Evolutionary conservation across 2,113 vertebrate species (phyloP).

Genomic region (Poeciliopsis turrubarensis): DNA sequence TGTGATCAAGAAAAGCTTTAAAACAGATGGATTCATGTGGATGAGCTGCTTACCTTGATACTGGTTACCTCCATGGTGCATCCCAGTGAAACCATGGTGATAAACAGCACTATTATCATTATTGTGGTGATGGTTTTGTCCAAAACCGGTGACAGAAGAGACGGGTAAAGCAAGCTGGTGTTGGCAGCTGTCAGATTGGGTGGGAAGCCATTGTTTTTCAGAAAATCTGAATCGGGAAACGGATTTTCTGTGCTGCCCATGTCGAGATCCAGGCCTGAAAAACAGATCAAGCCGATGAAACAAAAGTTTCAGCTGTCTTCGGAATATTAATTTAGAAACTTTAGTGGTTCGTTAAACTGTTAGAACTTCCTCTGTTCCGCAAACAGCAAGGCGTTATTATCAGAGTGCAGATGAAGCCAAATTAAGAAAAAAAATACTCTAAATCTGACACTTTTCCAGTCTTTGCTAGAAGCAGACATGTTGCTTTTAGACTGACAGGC

Average conservation of each 20-base stretch:
- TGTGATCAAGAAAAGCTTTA: not conserved
- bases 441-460: not conserved
- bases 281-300: not conserved
- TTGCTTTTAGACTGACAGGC: not conserved
- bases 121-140: conserved; percentile 66
- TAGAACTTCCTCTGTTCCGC: not conserved
- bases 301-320: not conserved
- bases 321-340: not conserved
- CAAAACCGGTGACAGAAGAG: conserved; percentile 2
- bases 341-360: not conserved
- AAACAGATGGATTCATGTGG: not conserved
- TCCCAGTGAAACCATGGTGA: conserved; percentile 81
- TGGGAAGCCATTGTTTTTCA: conserved; percentile 11
- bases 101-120: conserved; percentile 58
- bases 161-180: not conserved
- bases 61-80: conserved; percentile 85
- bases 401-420: not conserved
- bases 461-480: not conserved
- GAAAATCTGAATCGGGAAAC: not conserved
- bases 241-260: not conserved
- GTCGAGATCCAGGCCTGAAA: not conserved
- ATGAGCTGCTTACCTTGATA: conserved; percentile 74
- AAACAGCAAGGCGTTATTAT: not conserved
- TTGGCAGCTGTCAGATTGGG: conserved; percentile 42
- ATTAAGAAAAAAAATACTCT: not conserved